Base-by-base conservation (phyloP, 2,113 vertebrate species). In the Calypte anna region DNA sequence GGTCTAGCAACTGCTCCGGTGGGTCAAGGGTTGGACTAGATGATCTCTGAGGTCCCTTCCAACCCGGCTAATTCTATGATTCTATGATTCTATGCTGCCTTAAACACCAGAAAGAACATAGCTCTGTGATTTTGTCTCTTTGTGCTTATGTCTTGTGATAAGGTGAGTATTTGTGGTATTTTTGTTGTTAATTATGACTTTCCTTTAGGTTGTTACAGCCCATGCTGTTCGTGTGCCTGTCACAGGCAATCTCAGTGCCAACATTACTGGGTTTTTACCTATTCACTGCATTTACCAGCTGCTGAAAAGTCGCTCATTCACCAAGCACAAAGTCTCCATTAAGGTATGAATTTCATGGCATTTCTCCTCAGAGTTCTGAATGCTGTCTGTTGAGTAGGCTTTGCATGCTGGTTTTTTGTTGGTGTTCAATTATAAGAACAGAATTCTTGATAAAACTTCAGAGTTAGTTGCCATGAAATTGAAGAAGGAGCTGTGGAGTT, bases 241-340 rank as follows among this genome's bases (percentile, higher is more conserved):
- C 54, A 99, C 99, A 62, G 98, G 98, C 96, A 99, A 96, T 92
- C 96, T 99, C 90, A 99, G 99, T 97, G 99, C 99, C 96, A 99
- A 98, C 97, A 99, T 99, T 88, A 98, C 98, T 53, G 99, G 99
- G 5, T 99, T 99, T 97, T 98, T 99, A 72, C 99, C 99, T 22
- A 99, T 99, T 86, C 99, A 99, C 97, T 99, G 99, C 91, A 99
- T 99, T 96, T 99, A 99, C 93, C 99, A 99, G 97, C 98, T 99
- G 74, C 97, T 99, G 4, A 98, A 99, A 91, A 99, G 99, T 83
- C 98, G 99, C 43, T 99, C 99, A 8, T 99, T 99, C 97, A 99
- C 99, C 92, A 99, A 99, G 96, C 99, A 99, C 98, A 99, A 99
- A 98, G 99, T 99, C 4, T 99, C 99, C 74, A 99, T 99, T 86